phyloP scores from a whole-genome alignment of 2,888 invertebrate genomes.

The Microplitis deprimator region DNA sequence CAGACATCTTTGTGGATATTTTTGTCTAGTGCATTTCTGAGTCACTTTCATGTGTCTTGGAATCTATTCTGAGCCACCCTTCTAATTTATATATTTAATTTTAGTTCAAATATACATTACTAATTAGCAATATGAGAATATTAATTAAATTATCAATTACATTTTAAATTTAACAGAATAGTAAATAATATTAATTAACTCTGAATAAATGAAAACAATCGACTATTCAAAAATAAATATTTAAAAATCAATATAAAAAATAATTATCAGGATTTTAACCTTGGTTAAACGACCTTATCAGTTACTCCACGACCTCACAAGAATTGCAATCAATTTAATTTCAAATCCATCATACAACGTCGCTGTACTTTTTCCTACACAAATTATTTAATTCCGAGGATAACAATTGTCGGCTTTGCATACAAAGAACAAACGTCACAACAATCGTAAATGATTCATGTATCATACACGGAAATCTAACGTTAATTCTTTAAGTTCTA shows the following conservation, averaged over 20 bases:
- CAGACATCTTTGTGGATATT: conserved; percentile 23
- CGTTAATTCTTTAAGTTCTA: neutral
- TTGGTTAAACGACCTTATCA: conserved; percentile 25
- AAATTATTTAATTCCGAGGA: conserved; percentile 12
- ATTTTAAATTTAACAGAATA: too few species aligned
- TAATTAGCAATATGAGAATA: neutral
- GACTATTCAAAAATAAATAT: neutral
- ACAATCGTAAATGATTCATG: conserved; percentile 13
- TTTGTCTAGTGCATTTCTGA: conserved; percentile 7
- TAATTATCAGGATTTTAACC: conserved; percentile 15
- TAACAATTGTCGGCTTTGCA: conserved; percentile 24
- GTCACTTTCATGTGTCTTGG: neutral
- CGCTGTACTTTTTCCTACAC: neutral
- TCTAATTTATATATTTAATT: conserved; percentile 10
- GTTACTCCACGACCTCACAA: conserved; percentile 1
- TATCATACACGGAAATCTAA: neutral
- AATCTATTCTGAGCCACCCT: conserved; percentile 6
- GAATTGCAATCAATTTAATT: conserved; percentile 5
- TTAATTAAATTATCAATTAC: too few species aligned
- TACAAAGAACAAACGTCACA: conserved; percentile 17
- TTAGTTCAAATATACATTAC: neutral
- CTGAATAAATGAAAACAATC: neutral
- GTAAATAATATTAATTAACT: too few species aligned
- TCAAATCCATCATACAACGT: neutral
- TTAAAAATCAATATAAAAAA: conserved; percentile 2